Conservation (phyloP, 2,888 invertebrate genomes). For the Volucella zonaria region DNA sequence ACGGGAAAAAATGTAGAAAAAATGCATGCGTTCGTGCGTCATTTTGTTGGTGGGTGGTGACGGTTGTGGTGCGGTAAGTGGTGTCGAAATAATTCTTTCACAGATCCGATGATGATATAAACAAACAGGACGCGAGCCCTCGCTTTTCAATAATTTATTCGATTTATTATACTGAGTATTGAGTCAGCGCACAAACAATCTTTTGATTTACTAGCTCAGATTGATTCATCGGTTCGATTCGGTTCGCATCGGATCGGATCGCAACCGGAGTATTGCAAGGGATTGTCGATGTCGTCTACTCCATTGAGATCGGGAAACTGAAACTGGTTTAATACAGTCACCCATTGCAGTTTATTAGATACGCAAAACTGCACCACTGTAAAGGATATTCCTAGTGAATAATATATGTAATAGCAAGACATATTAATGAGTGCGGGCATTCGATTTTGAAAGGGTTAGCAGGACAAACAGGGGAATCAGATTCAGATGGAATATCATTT, state of each 20-base stretch:
- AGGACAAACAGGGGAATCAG: no score
- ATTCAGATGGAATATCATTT: no score
- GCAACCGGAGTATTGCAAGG: constrained; percentile 10
- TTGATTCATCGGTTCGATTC: constrained; percentile 1
- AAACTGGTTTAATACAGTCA: constrained; percentile 44
- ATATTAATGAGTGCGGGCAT: no score
- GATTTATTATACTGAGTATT: constrained; percentile 36
- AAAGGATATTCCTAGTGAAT: constrained; percentile 31
- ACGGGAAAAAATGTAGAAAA: background rate
- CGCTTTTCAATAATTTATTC: constrained; percentile 41
- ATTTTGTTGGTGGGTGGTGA: constrained; percentile 33
- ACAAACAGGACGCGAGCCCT: constrained; percentile 47
- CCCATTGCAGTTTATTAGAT: constrained; percentile 14
- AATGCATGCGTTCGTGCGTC: constrained; percentile 16
- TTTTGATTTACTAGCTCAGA: constrained; percentile 36
- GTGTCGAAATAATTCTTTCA: constrained; percentile 27
- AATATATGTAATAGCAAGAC: constrained; percentile 10
- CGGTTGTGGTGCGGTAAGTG: background rate
- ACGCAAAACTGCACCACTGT: constrained; percentile 12
- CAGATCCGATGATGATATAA: constrained; percentile 55
- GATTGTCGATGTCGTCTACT: constrained; percentile 5
- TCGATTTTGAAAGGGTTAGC: no score
- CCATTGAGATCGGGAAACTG: constrained; percentile 42
- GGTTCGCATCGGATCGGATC: no score
- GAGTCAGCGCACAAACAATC: constrained; percentile 8